Evolutionary conservation across 2,113 vertebrate species (phyloP).

Genomic region (Oophaga pumilio): DNA sequence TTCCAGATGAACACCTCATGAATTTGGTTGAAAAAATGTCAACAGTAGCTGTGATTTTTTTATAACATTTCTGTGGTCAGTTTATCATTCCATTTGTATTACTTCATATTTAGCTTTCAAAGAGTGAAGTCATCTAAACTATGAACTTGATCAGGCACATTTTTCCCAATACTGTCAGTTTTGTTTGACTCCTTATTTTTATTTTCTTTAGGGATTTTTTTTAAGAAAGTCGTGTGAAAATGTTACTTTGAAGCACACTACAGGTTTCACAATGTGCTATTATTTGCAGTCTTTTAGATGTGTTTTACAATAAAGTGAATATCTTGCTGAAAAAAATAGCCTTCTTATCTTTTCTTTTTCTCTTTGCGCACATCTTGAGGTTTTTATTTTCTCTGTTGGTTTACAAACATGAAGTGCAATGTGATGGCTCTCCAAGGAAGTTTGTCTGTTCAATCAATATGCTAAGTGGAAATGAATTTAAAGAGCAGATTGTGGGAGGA

Average conservation of each 20-base stretch:
- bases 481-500: conserved; percentile 33
- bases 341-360: conserved; percentile 9
- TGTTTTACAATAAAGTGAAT: conserved; percentile 31
- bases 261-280: conserved; percentile 9
- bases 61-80: not conserved
- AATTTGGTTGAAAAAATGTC: not conserved
- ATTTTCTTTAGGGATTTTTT: not conserved
- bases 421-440: conserved; percentile 49
- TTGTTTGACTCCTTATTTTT: conserved; percentile 2
- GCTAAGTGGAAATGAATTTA: conserved; percentile 47
- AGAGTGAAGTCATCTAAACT: no score
- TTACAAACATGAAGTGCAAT: conserved; percentile 37
- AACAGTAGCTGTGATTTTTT: not conserved
- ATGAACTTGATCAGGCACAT: not conserved
- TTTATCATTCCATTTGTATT: not conserved
- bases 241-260: conserved; percentile 19
- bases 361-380: conserved; percentile 1
- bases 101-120: not conserved
- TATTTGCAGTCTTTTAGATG: conserved; percentile 18
- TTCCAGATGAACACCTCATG: not conserved
- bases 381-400: conserved; percentile 29
- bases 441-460: conserved; percentile 50
- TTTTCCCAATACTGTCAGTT: not conserved
- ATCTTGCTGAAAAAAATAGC: not conserved
- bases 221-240: not conserved